These are phyloP conservation scores for Heliconius aoede DNA, from an alignment of 2,888 invertebrate species.

Conservation along the genomic window DNA sequence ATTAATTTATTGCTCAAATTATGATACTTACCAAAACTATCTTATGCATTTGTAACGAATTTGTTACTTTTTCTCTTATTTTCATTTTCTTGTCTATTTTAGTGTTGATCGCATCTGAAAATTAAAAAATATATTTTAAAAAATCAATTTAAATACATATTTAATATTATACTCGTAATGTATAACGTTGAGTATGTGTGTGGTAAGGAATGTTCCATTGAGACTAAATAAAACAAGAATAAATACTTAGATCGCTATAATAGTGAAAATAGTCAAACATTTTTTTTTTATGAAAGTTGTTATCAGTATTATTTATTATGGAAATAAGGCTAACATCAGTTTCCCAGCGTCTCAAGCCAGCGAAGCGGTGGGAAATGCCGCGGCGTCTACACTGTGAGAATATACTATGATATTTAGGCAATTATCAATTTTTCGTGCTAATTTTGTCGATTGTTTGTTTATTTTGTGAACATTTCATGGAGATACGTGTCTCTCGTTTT, in stretches of 20 bases:
- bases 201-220: neutral
- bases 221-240: conserved; percentile 5
- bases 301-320: conserved; percentile 54
- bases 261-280: conserved; percentile 36
- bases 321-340: conserved; percentile 57
- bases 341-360: conserved; percentile 60
- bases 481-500: neutral
- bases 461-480: conserved; percentile 32
- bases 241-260: conserved; percentile 12
- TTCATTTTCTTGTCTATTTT: neutral
- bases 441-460: conserved; percentile 46
- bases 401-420: conserved; percentile 51
- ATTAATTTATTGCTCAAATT: neutral
- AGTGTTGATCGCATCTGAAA: conserved; percentile 5
- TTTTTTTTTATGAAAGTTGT: conserved; percentile 49
- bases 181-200: neutral
- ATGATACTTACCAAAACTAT: neutral
- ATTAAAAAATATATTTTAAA: neutral
- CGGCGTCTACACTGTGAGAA: conserved; percentile 59
- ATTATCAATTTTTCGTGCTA: conserved; percentile 46
- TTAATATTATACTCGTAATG: neutral
- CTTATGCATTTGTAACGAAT: neutral
- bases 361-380: conserved; percentile 64
- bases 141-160: neutral
- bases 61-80: neutral